Evolutionary conservation across 2,888 invertebrate species (phyloP).

Genomic region (Chesias legatella): DNA sequence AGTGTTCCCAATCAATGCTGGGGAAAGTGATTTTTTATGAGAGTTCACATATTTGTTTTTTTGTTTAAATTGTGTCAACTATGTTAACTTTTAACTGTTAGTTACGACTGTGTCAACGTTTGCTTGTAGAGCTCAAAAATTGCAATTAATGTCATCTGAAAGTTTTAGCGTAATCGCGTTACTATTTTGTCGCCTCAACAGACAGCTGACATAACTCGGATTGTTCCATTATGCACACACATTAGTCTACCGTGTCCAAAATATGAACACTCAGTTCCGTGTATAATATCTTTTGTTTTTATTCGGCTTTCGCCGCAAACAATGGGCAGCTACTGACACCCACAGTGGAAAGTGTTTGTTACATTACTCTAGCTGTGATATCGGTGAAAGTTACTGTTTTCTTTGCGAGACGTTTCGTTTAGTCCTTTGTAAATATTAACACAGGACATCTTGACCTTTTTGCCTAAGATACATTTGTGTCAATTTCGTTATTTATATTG

Average conservation of each 20-base stretch:
- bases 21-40: slow-evolving; percentile 46
- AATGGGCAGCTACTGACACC: slow-evolving; percentile 61
- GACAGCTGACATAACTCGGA: slow-evolving; percentile 5
- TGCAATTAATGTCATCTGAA: no score
- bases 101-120: not conserved
- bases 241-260: slow-evolving; percentile 16
- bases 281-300: slow-evolving; percentile 58
- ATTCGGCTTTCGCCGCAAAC: slow-evolving; percentile 65
- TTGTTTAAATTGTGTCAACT: slow-evolving; percentile 11
- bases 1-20: slow-evolving; percentile 46
- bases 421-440: slow-evolving; percentile 51
- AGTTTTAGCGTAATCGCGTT: slow-evolving; percentile 2
- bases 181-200: slow-evolving; percentile 2
- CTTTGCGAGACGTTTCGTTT: slow-evolving; percentile 47
- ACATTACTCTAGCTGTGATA: slow-evolving; percentile 47
- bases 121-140: not conserved
- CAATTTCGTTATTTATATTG: slow-evolving; percentile 6
- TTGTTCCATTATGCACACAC: slow-evolving; percentile 11
- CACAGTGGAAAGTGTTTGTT: slow-evolving; percentile 62
- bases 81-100: not conserved
- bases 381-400: slow-evolving; percentile 59
- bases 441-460: slow-evolving; percentile 27
- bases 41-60: slow-evolving; percentile 23
- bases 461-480: not conserved
- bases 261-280: slow-evolving; percentile 31